Conservation (phyloP, 2,113 vertebrate genomes). For the Globicephala melas region DNA sequence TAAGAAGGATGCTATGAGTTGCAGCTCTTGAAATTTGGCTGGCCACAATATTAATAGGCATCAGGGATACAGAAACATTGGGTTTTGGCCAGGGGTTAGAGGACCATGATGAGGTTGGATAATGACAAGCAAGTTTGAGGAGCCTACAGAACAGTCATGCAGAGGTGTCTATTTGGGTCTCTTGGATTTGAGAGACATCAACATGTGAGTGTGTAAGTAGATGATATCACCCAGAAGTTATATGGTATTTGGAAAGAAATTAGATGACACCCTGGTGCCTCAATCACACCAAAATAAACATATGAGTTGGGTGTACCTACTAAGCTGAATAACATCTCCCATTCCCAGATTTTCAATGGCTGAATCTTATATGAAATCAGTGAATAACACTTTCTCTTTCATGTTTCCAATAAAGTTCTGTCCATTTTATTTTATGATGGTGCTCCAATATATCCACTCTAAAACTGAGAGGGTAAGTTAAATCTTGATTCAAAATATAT, state of each 20-base stretch:
- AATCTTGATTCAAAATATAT: neutral
- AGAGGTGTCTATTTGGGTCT: neutral
- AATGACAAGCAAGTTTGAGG: neutral
- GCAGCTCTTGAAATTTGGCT: neutral
- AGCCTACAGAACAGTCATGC: neutral
- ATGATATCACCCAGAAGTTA: neutral
- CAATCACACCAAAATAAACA: neutral
- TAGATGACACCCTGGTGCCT: neutral
- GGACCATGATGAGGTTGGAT: neutral
- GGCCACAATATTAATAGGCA: neutral
- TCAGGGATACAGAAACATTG: neutral
- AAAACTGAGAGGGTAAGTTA: neutral
- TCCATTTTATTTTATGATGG: neutral
- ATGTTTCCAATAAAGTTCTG: neutral
- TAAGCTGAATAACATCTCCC: neutral
- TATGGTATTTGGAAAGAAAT: neutral
- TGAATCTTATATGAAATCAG: neutral
- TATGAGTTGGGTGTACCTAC: neutral
- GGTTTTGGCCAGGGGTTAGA: neutral
- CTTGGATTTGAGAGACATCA: neutral
- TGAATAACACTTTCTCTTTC: neutral
- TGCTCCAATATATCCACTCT: neutral
- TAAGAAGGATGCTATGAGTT: neutral
- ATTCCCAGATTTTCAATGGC: neutral
- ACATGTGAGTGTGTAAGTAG: neutral